Percentiles rank a stretch among this genome's conserved stretches.
Conservation (phyloP, 2,888 invertebrate species). For the Deilephila elpenor region DNA sequence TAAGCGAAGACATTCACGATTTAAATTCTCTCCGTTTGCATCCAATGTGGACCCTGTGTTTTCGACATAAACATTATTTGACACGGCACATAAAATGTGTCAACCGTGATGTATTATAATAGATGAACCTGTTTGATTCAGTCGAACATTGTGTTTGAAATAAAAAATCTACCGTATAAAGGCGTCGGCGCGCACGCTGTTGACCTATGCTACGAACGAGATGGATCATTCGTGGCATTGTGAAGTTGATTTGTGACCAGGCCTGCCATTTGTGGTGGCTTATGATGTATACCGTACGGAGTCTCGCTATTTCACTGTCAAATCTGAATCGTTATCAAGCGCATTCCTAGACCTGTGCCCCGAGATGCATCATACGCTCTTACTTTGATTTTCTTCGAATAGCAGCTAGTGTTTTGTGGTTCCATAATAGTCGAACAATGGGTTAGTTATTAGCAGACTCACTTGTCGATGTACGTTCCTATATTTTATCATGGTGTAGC, state of each 20-base stretch:
- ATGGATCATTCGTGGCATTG: constrained; percentile 68
- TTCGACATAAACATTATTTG: constrained; percentile 25
- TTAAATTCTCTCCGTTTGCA: constrained; percentile 26
- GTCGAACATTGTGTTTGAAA: constrained; percentile 49
- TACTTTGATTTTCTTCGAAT: constrained; percentile 35
- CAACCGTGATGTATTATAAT: constrained; percentile 50
- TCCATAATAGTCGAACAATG: constrained; percentile 20
- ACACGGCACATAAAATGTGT: constrained; percentile 36
- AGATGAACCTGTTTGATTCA: constrained; percentile 49
- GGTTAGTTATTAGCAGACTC: constrained; percentile 4
- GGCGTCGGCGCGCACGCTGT: constrained; percentile 46
- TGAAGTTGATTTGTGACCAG: constrained; percentile 64
- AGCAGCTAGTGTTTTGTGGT: constrained; percentile 26
- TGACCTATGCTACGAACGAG: constrained; percentile 66
- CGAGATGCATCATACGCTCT: constrained; percentile 60
- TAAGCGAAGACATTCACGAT: constrained; percentile 25
- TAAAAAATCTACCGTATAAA: constrained; percentile 45
- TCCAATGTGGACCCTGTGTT: constrained; percentile 27
- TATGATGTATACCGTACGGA: constrained; percentile 52
- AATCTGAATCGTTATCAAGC: constrained; percentile 72
- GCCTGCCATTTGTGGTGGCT: constrained; percentile 52
- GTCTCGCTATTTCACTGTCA: constrained; percentile 76
- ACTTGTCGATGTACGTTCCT: constrained; percentile 1
- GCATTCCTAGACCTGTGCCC: constrained; percentile 71
- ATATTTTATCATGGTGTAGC: background rate